Percentiles rank a stretch among this genome's conserved stretches.
phyloP scores from a whole-genome alignment of 2,888 invertebrate genomes.

The Blastobasis adustella region DNA sequence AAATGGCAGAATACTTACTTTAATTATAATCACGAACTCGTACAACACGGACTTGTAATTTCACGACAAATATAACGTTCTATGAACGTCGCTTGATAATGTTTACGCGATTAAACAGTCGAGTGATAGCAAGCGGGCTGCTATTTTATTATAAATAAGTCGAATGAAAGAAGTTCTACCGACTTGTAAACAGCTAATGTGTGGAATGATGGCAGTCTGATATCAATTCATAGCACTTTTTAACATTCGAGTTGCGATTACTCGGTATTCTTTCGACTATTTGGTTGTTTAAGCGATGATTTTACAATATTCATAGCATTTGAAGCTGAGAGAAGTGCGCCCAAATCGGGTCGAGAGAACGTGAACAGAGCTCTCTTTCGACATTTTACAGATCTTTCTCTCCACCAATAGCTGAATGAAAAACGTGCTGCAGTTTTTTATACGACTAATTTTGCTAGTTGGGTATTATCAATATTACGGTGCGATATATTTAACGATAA shows the following conservation, averaged over 20 bases:
- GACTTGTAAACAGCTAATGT: not conserved
- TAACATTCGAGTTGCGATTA: conserved; percentile 5
- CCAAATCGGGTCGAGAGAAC: conserved; percentile 2
- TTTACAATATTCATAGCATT: conserved; percentile 4
- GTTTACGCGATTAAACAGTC: not conserved
- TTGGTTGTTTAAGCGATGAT: conserved; percentile 1
- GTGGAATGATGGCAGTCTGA: not conserved
- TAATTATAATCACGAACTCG: too few relatives aligned
- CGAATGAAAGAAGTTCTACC: not conserved
- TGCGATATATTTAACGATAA: too few relatives aligned
- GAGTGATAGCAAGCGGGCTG: not conserved
- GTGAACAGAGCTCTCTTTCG: conserved; percentile 2
- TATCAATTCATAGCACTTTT: not conserved
- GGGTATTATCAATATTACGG: not conserved
- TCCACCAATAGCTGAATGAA: not conserved
- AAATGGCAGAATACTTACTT: too few relatives aligned
- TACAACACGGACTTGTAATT: too few relatives aligned
- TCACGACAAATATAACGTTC: not conserved
- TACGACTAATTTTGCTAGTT: not conserved
- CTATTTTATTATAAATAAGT: not conserved
- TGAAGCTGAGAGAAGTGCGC: conserved; percentile 4
- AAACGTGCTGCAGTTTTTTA: not conserved
- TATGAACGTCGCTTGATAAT: not conserved
- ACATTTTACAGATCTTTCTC: not conserved
- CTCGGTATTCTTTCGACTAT: conserved; percentile 6